Conservation (phyloP, 2,888 invertebrate species). For the Coenonympha glycerion region DNA sequence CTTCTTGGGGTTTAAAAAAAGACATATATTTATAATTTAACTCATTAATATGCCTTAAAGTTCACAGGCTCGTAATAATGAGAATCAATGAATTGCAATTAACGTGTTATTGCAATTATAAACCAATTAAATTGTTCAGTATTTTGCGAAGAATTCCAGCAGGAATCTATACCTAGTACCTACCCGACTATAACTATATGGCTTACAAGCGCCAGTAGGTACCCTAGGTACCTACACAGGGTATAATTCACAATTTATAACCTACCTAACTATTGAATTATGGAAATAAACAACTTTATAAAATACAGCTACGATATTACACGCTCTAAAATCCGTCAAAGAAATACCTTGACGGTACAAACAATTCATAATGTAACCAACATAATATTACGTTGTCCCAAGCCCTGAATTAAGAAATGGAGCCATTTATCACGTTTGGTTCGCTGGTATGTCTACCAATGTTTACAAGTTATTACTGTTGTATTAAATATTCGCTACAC, state of each 20-base stretch:
- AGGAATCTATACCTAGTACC: neutral
- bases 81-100: slow-evolving; percentile 2
- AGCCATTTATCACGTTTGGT: slow-evolving; percentile 19
- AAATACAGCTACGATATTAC: neutral
- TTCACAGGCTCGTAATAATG: neutral
- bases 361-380: neutral
- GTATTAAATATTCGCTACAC: slow-evolving; percentile 43
- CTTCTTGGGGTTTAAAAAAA: too few species aligned
- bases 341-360: neutral
- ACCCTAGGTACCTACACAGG: neutral
- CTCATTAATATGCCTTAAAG: neutral
- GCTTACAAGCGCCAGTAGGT: neutral
- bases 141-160: neutral
- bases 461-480: slow-evolving; percentile 32
- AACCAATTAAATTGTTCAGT: slow-evolving; percentile 1
- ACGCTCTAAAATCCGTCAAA: neutral
- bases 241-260: neutral
- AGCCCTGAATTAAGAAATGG: slow-evolving; percentile 16
- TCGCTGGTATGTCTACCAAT: slow-evolving; percentile 26
- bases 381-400: neutral
- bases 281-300: slow-evolving; percentile 2
- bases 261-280: neutral
- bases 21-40: neutral
- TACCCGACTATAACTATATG: neutral
- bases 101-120: slow-evolving; percentile 1